Conservation (phyloP, 1,140 invertebrate species). For the Steinernema feltiae region DNA sequence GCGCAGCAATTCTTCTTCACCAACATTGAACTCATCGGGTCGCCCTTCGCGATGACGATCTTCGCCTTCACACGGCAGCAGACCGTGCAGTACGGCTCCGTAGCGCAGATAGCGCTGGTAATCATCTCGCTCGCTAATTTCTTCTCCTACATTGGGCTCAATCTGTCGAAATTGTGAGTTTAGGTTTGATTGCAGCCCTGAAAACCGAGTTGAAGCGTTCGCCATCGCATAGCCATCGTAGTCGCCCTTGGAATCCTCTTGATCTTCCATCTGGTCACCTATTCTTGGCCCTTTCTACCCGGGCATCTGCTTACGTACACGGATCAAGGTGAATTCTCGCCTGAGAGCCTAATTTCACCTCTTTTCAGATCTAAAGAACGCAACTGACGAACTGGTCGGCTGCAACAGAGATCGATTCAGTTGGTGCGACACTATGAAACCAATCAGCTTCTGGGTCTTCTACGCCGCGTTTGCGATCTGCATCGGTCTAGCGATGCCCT, state of each 20-base stretch:
- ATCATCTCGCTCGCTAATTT: constrained; percentile 6
- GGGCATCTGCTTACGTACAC: background rate
- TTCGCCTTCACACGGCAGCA: constrained; percentile 6
- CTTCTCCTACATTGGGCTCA: background rate
- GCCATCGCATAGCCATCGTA: background rate
- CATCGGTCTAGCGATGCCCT: constrained; percentile 12
- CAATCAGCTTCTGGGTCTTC: background rate
- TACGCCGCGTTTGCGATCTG: constrained; percentile 7
- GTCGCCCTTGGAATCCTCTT: background rate
- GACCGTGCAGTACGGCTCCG: background rate
- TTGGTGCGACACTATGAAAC: constrained; percentile 12
- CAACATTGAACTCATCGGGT: constrained; percentile 19
- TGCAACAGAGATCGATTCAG: constrained; percentile 1
- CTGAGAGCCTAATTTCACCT: too few species aligned
- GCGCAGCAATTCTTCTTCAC: constrained; percentile 39
- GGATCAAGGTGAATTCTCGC: too few species aligned
- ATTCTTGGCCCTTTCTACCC: background rate
- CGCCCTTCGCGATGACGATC: constrained; percentile 8
- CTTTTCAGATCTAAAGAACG: too few species aligned
- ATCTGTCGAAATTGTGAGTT: background rate
- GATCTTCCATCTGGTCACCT: background rate
- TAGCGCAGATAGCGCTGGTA: background rate
- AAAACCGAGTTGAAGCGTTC: too few species aligned
- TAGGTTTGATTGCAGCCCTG: too few species aligned
- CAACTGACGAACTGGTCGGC: background rate